Conservation (phyloP, 2,888 invertebrate genomes). For the Melinopterus prodromus region DNA sequence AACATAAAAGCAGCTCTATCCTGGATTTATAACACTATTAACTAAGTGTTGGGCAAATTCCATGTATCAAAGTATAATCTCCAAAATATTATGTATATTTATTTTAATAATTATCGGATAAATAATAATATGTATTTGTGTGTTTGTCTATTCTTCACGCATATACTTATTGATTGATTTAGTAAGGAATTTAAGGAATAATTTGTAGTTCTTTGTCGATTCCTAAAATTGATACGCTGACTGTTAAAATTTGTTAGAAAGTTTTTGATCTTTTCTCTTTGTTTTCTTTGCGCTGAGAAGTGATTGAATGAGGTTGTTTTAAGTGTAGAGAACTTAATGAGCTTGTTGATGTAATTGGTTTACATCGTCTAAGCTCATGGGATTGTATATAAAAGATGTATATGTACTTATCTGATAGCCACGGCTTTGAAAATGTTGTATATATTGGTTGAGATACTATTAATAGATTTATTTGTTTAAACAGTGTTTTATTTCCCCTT, state of each 20-base stretch:
- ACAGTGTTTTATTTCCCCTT: background rate
- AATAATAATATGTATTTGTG: background rate
- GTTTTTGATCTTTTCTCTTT: background rate
- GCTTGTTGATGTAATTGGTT: constrained; percentile 6
- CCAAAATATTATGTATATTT: constrained; percentile 12
- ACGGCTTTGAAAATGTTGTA: background rate
- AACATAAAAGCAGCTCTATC: constrained; percentile 69
- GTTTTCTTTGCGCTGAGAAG: background rate
- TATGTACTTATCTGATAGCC: background rate
- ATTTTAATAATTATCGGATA: background rate
- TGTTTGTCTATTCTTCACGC: background rate
- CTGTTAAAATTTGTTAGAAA: background rate
- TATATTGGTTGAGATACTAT: background rate
- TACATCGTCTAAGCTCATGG: constrained; percentile 5
- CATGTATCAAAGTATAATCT: background rate
- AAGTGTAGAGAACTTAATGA: background rate
- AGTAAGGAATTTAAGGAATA: background rate
- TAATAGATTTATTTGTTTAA: background rate
- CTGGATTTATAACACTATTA: constrained; percentile 67
- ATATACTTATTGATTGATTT: background rate
- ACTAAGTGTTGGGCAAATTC: background rate
- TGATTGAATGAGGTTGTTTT: background rate
- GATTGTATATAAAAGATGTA: constrained; percentile 22
- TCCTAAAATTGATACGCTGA: background rate
- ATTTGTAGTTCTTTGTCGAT: too few species aligned